Evolutionary conservation across 2,797 vertebrate genomes (phyloP), one percentile per base, ranked within the genome.

Genomic region (Mionectes olivaceus): DNA sequence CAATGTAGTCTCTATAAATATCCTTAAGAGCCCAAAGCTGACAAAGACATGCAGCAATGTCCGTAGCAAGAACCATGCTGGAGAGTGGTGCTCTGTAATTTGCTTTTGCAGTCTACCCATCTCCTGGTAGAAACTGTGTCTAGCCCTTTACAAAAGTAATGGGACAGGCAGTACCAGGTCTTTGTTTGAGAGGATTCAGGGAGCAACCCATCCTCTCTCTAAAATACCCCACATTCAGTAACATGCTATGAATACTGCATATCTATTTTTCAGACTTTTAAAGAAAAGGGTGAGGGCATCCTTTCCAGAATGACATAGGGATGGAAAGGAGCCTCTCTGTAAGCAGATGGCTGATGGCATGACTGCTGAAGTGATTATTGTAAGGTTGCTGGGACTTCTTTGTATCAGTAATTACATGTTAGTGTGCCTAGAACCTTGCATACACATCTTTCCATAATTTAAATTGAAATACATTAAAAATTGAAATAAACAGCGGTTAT

Each of bases 291-390:
- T 46, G 33, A 82, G 23, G 41, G 59, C 57, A 59, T 27, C 43
- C 77, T 87, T 89, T 55, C 24, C 46, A 77, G 67, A 77, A 93
- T 9, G 52, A 87, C 17, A 43, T 15, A 81, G 4, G 9, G 37
- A 65, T 68, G 61, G 49, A 89, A 95, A 91, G 61, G 57, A 92
- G 28, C 14, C 80, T 83, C 78, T 68, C 69, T 85, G 60, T 52
- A 89, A 71, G 82, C 60, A 87, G 78, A 90, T 1, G 4, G 81
- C 56, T 87, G 83, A 90, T 90, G 92, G 75, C 13, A 37, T 41
- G 78, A 75, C 87, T 37, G 19, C 61, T 65, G 75, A 84, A 93
- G 68, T 16, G 23, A 65, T 78, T 80, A 77, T 85, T 87, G 84
- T 85, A 89, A 92, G 44, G 53, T 83, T 85, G 57, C 43, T 71